These are phyloP conservation scores for Procambarus clarkii DNA, from an alignment of 1,140 invertebrate genomes.

Conservation along the genomic window DNA sequence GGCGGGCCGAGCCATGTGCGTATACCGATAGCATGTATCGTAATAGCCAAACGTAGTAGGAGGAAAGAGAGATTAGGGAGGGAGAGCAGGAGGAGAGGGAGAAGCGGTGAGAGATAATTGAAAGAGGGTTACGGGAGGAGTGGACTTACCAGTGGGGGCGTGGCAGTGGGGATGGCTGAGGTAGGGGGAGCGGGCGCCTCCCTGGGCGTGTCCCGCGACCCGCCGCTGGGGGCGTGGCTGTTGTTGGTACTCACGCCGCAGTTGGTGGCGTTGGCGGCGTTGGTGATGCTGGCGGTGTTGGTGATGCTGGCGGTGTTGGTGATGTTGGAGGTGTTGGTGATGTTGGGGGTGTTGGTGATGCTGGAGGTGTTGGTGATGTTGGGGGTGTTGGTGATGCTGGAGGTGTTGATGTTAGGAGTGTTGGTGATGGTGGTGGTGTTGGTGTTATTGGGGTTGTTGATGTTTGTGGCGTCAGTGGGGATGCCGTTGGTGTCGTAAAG, in stretches of 20 bases:
- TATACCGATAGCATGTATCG: too few relatives aligned
- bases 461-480: neutral
- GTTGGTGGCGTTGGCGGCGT: neutral
- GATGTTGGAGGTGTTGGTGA: neutral
- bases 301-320: neutral
- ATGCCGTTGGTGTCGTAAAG: slow-evolving; percentile 75
- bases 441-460: neutral
- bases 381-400: neutral
- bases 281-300: neutral
- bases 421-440: neutral
- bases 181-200: slow-evolving; percentile 3
- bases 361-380: neutral
- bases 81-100: neutral
- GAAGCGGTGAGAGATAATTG: neutral
- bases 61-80: too few relatives aligned
- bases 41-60: too few relatives aligned
- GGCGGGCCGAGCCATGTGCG: too few relatives aligned
- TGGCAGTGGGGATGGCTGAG: neutral
- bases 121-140: neutral
- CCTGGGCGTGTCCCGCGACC: slow-evolving; percentile 17
- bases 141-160: neutral
- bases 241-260: neutral
- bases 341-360: neutral
- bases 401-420: neutral
- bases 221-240: slow-evolving; percentile 10